phyloP scores from a whole-genome alignment of 2,888 invertebrate species.

The Pollenia amentaria region DNA sequence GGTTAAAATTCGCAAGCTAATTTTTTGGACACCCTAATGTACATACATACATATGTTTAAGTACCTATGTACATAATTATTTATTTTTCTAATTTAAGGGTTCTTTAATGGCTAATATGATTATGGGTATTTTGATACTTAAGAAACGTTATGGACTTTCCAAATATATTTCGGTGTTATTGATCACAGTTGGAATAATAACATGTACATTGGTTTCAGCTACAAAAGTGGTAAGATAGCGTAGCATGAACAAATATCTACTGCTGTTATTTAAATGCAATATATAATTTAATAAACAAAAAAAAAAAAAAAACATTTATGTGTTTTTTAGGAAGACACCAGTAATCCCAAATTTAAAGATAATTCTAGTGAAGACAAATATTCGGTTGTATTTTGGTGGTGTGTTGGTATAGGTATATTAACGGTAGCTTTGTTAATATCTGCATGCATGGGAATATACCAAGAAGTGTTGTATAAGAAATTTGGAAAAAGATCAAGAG shows the following conservation, averaged over 20 bases:
- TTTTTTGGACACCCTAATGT: too few species aligned
- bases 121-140: slow-evolving; percentile 95
- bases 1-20: too few species aligned
- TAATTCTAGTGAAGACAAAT: slow-evolving; percentile 71
- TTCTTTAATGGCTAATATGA: slow-evolving; percentile 97
- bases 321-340: slow-evolving; percentile 85
- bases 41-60: neutral
- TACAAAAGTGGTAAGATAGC: slow-evolving; percentile 83
- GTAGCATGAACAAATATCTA: neutral
- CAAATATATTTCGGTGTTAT: slow-evolving; percentile 95
- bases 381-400: slow-evolving; percentile 87
- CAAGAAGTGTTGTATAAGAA: slow-evolving; percentile 94
- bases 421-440: slow-evolving; percentile 94
- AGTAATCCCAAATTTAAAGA: slow-evolving; percentile 85
- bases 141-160: slow-evolving; percentile 92
- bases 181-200: slow-evolving; percentile 97
- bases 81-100: slow-evolving; percentile 85
- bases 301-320: neutral
- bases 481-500: slow-evolving; percentile 96
- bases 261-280: too few species aligned
- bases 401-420: slow-evolving; percentile 91
- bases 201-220: slow-evolving; percentile 95
- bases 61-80: slow-evolving; percentile 10
- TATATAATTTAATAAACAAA: neutral
- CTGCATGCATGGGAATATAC: slow-evolving; percentile 97